Evolutionary conservation across 2,888 invertebrate genomes (phyloP).

Genomic region (Stenchaetothrips biformis): DNA sequence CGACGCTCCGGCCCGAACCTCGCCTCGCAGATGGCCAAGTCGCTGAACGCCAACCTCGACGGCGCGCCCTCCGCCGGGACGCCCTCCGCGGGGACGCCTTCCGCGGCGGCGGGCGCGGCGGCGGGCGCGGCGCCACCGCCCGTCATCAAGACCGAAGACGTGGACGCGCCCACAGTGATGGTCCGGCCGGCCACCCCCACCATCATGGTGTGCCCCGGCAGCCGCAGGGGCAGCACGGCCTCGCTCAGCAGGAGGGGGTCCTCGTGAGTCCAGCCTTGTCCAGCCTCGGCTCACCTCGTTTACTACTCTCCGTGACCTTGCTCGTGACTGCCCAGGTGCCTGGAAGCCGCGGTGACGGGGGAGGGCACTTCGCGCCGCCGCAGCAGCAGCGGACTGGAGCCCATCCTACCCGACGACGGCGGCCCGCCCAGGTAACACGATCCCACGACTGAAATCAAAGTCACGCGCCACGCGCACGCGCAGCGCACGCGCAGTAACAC

Average conservation of each 20-base stretch:
- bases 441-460: no score
- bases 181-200: slow-evolving; percentile 29
- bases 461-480: no score
- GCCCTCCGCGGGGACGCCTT: no score
- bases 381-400: slow-evolving; percentile 28
- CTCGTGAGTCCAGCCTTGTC: slow-evolving; percentile 27
- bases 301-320: not conserved
- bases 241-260: slow-evolving; percentile 27
- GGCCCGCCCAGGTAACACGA: not conserved
- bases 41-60: no score
- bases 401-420: slow-evolving; percentile 30
- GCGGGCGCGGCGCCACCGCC: not conserved
- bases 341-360: slow-evolving; percentile 9
- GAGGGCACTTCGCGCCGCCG: slow-evolving; percentile 25
- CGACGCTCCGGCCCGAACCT: no score
- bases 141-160: not conserved
- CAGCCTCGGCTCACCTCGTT: not conserved
- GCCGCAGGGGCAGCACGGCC: slow-evolving; percentile 33
- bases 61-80: no score
- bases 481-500: no score
- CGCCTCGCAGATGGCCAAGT: no score
- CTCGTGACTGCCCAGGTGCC: not conserved
- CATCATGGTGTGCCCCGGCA: slow-evolving; percentile 30
- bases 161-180: slow-evolving; percentile 27
- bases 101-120: not conserved